Conservation (phyloP, 2,888 invertebrate genomes). For the Leptopilina drosophilae region DNA sequence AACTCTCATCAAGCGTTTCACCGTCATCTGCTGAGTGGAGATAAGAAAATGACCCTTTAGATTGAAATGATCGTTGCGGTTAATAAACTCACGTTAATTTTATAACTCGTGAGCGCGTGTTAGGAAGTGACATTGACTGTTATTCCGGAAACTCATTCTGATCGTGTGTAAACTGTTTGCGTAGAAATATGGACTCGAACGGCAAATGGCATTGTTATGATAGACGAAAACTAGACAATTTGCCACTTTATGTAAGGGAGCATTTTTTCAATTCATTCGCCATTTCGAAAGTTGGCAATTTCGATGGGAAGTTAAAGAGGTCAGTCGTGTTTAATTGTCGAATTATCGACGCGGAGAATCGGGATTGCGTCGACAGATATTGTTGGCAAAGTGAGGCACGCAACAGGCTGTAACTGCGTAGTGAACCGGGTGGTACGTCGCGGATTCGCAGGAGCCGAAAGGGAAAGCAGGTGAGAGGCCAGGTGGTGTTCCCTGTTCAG, state of each 20-base stretch:
- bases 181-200: neutral
- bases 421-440: slow-evolving; percentile 59
- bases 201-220: neutral
- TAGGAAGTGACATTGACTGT: slow-evolving; percentile 28
- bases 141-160: slow-evolving; percentile 20
- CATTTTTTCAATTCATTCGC: too few relatives aligned
- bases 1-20: neutral
- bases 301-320: too few relatives aligned
- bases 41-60: slow-evolving; percentile 30
- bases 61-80: slow-evolving; percentile 27
- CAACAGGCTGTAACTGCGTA: slow-evolving; percentile 15
- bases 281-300: too few relatives aligned
- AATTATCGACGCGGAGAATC: slow-evolving; percentile 15
- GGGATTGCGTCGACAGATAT: neutral
- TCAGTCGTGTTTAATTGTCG: neutral
- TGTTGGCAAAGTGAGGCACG: neutral
- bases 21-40: slow-evolving; percentile 14
- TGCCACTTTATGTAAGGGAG: too few relatives aligned
- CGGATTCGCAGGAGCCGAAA: slow-evolving; percentile 55
- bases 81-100: slow-evolving; percentile 23
- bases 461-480: slow-evolving; percentile 67
- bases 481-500: slow-evolving; percentile 67
- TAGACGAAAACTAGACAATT: neutral
- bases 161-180: slow-evolving; percentile 2
- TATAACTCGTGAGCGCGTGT: slow-evolving; percentile 19